Evolutionary conservation across 1,140 invertebrate species (phyloP).

Genomic region (Leucophenga varia): DNA sequence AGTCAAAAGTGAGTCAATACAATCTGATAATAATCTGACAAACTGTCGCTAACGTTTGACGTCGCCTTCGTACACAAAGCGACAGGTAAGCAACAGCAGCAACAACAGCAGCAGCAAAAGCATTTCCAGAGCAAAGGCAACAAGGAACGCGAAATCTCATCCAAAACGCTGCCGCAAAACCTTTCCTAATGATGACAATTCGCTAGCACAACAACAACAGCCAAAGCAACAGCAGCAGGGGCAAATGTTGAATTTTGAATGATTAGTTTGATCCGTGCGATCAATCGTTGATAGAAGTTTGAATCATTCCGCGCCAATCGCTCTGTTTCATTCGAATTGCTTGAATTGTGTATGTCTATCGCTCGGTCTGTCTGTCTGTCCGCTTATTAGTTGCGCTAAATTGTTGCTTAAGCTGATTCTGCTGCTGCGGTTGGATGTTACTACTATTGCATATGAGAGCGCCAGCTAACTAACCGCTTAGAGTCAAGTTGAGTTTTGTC

Average conservation of each 20-base stretch:
- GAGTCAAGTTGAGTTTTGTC: no score
- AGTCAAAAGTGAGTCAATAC: constrained; percentile 54
- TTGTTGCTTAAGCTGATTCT: no score
- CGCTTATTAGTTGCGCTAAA: constrained; percentile 50
- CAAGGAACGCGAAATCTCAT: constrained; percentile 31
- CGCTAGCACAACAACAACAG: constrained; percentile 17
- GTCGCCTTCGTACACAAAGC: constrained; percentile 40
- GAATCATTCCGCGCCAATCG: constrained; percentile 38
- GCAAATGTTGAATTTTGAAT: constrained; percentile 54
- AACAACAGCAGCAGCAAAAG: constrained; percentile 42
- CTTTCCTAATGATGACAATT: constrained; percentile 56
- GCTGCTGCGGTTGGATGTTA: not conserved
- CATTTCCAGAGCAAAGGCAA: constrained; percentile 16
- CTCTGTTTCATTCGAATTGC: no score
- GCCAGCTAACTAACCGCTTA: not conserved
- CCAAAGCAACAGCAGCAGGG: constrained; percentile 27
- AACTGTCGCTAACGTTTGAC: constrained; percentile 54
- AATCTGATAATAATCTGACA: constrained; percentile 56
- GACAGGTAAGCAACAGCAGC: constrained; percentile 9
- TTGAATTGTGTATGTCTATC: no score
- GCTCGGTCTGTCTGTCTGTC: not conserved
- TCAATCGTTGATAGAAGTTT: constrained; percentile 49
- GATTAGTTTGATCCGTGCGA: constrained; percentile 53
- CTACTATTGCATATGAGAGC: no score
- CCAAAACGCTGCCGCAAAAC: no score